Evolutionary conservation across 2,113 vertebrate genomes (phyloP).

Genomic region (Carassius carassius): DNA sequence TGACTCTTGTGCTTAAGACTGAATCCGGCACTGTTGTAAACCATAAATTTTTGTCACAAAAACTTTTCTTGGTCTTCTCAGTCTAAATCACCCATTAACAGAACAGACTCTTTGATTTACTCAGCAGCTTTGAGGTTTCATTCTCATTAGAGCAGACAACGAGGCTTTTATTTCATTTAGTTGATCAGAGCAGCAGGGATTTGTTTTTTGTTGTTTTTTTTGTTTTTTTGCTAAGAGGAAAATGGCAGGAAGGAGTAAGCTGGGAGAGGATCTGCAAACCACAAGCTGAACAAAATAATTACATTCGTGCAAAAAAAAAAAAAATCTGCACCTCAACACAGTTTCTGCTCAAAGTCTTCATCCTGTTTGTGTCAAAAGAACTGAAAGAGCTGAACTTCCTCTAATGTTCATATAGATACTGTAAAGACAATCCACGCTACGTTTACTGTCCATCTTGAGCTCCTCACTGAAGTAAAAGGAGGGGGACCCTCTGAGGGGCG

Average conservation of each 20-base stretch:
- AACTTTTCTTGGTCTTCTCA: neutral
- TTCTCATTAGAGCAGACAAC: neutral
- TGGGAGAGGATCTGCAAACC: neutral
- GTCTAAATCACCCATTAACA: neutral
- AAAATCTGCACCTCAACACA: neutral
- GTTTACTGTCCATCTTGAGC: neutral
- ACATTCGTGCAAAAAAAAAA: neutral
- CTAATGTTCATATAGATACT: neutral
- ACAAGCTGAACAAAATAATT: neutral
- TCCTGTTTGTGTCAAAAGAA: conserved; percentile 1
- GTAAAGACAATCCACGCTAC: neutral
- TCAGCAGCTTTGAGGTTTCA: too few relatives aligned
- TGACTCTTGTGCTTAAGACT: neutral
- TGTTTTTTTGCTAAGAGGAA: neutral
- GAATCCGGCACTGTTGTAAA: neutral
- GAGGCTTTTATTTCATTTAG: neutral
- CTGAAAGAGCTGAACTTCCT: neutral
- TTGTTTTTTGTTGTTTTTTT: too few relatives aligned
- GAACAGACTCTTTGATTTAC: too few relatives aligned
- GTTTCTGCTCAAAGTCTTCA: neutral
- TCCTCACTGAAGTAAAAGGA: neutral
- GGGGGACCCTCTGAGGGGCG: neutral
- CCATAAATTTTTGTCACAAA: neutral
- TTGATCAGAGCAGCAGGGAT: neutral
- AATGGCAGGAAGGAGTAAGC: neutral